Conservation (phyloP, 1,140 invertebrate genomes). For the Lanistes nyassanus region DNA sequence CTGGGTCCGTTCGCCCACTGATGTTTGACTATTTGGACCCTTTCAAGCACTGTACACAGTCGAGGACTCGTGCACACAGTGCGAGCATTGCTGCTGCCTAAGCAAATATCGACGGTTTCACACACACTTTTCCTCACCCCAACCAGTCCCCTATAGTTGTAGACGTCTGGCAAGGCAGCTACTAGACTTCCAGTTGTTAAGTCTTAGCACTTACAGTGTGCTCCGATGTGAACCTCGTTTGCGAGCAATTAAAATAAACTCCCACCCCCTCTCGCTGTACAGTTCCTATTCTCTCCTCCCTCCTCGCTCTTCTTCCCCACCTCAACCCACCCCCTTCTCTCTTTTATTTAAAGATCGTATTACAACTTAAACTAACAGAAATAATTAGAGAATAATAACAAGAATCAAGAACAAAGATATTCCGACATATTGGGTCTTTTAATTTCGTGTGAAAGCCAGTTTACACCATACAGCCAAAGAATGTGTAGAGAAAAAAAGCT, state of each 20-base stretch:
- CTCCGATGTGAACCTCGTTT: not conserved
- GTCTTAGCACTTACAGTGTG: not conserved
- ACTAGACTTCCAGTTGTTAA: no score
- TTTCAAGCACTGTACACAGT: no score
- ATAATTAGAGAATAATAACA: not conserved
- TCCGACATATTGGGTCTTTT: not conserved
- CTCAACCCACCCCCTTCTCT: not conserved
- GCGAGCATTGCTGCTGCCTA: not conserved
- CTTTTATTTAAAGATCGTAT: not conserved
- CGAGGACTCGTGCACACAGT: no score
- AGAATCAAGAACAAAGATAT: not conserved
- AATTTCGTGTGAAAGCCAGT: not conserved
- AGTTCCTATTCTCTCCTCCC: not conserved
- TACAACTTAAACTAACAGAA: no score
- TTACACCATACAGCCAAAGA: no score
- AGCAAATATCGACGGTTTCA: not conserved
- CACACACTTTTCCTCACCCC: not conserved
- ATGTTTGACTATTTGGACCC: no score
- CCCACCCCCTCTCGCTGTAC: slow-evolving; percentile 7
- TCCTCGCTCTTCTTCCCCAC: not conserved
- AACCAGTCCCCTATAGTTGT: not conserved
- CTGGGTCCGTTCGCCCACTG: no score
- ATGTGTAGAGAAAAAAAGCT: no score
- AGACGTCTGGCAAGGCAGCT: no score
- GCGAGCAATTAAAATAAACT: not conserved